Conservation (phyloP, 2,113 vertebrate species). For the Prochilodus magdalenae region DNA sequence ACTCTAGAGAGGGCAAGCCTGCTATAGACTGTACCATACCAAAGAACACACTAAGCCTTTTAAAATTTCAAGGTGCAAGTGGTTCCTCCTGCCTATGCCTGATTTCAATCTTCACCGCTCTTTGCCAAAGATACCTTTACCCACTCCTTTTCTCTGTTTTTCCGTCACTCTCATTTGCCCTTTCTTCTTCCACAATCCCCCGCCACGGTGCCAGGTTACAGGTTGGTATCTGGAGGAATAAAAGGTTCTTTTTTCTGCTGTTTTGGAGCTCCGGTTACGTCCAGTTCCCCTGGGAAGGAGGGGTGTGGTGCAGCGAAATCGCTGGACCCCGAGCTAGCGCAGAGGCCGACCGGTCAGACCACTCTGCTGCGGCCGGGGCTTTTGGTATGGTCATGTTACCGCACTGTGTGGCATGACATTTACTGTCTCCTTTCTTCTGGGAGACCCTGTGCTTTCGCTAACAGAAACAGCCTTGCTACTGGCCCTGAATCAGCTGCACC, state of each 20-base stretch:
- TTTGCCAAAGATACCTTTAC: constrained; percentile 55
- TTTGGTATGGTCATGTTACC: constrained; percentile 54
- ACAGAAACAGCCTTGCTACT: constrained; percentile 43
- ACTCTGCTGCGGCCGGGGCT: constrained; percentile 65
- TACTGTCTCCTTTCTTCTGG: constrained; percentile 56
- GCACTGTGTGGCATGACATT: constrained; percentile 62
- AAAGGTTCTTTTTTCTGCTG: constrained; percentile 77
- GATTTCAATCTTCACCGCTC: constrained; percentile 54
- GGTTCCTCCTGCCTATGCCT: neutral
- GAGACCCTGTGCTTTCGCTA: constrained; percentile 45
- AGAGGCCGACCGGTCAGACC: constrained; percentile 73
- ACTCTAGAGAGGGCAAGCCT: constrained; percentile 15
- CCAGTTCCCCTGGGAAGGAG: constrained; percentile 69
- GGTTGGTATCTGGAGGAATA: constrained; percentile 79
- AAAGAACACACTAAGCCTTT: too few species aligned
- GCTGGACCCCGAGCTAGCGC: constrained; percentile 59
- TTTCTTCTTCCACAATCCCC: constrained; percentile 62
- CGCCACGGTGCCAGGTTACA: constrained; percentile 74
- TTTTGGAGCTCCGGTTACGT: constrained; percentile 74
- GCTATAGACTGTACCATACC: neutral
- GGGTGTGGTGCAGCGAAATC: constrained; percentile 64
- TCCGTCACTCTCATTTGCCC: constrained; percentile 62
- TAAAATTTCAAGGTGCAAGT: neutral
- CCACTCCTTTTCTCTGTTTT: constrained; percentile 51
- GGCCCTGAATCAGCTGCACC: constrained; percentile 36